Base-by-base conservation (phyloP, 2,888 invertebrate species). In the Agriotes lineatus region DNA sequence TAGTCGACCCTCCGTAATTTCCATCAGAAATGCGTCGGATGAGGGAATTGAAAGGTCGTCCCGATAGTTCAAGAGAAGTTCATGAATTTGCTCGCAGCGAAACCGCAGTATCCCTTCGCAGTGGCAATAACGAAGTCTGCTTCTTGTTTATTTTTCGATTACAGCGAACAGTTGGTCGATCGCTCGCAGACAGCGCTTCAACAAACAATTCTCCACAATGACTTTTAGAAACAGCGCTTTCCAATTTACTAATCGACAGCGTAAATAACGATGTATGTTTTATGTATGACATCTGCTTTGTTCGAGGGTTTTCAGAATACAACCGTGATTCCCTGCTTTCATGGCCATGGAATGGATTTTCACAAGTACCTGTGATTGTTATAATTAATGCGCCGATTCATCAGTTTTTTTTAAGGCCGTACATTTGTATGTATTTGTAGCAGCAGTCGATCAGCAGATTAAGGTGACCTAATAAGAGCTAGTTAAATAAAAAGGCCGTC, bases 131-230 rank as follows among this genome's bases (percentile, higher is more conserved):
- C 52, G 62, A 50, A 42, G 62, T 54, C 42, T 50, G 60, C 19
- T 56, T 57, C 45, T 58, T 58, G 65, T 65, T 67, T 56, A 39
- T 19, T 61, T 61, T 67, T 56, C 57, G 45, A 67, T 67, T 61
- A 56, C 37, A 39, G 35, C 22, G 42, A 60, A 67, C 67, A 56
- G 67, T 62, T 62, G 67, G 54, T 67, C 48, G 61, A 57, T 67
- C 57, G 61, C 33, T 54, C 42, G 60, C 39, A 66, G 66, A 66
- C 59, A 37, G 25, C 44, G 58, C 16, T 50, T 59, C 59, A 50
- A 62, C 57, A 52, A 62, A 62, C 52, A 62, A 62, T 62, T 39
- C 44, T 50, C 65, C 14, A 18, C 58, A 54, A 66, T 66, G 66
- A 60, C 66, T 66, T 65, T 65, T 59, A 65, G 57, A 58, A 65